A percentile compares a stretch with the other conserved stretches of the same genome.
Conservation (phyloP, 1,140 invertebrate genomes). For the Mamestra configurata region DNA sequence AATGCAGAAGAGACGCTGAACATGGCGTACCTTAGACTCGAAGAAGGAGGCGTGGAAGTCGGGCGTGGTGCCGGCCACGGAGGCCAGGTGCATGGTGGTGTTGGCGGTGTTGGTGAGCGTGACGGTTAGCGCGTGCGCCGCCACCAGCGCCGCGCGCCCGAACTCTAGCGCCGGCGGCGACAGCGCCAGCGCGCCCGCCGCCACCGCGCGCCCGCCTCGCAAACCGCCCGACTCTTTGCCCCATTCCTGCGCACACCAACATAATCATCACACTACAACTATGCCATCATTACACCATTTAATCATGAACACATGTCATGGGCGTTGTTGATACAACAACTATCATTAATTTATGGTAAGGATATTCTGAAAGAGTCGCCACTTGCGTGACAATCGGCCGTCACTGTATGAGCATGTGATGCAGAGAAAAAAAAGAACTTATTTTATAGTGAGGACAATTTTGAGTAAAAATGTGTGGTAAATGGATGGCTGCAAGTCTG, state of each 20-base stretch:
- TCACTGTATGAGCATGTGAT: too few species aligned
- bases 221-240: conserved; percentile 58
- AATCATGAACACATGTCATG: too few species aligned
- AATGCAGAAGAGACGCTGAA: too few species aligned
- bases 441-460: too few species aligned
- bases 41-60: conserved; percentile 85
- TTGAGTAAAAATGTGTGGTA: too few species aligned
- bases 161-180: conserved; percentile 67
- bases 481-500: too few species aligned
- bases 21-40: conserved; percentile 77
- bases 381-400: too few species aligned
- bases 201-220: conserved; percentile 45
- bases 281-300: too few species aligned
- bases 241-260: conserved; percentile 72
- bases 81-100: conserved; percentile 80
- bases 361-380: too few species aligned
- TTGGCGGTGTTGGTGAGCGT: conserved; percentile 80
- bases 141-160: conserved; percentile 72
- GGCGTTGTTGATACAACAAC: too few species aligned
- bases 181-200: conserved; percentile 64
- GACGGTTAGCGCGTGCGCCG: conserved; percentile 72
- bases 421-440: too few species aligned
- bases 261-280: not conserved
- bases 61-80: conserved; percentile 79
- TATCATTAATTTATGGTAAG: too few species aligned